These are phyloP conservation scores for Drosophila hawaiiensis DNA, from an alignment of 2,888 invertebrate species.

Conservation along the genomic window DNA sequence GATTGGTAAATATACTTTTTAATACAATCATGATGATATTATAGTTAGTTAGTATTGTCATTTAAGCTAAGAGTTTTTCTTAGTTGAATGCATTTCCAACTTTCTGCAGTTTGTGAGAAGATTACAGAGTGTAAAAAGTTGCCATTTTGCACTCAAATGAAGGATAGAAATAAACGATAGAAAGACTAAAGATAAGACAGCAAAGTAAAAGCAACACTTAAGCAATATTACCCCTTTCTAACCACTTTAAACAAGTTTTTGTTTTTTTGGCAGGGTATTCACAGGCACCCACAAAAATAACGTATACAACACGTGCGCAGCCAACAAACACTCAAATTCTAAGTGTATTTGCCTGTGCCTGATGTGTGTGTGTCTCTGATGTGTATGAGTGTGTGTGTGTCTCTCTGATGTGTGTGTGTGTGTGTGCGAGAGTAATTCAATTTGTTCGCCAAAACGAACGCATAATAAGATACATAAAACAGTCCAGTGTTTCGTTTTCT, in stretches of 20 bases:
- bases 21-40: background rate
- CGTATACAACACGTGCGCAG: constrained; percentile 54
- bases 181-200: no score
- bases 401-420: constrained; percentile 15
- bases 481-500: constrained; percentile 41
- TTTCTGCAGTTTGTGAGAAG: background rate
- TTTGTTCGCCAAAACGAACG: constrained; percentile 67
- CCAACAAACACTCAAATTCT: constrained; percentile 27
- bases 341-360: constrained; percentile 11
- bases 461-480: constrained; percentile 56
- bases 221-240: background rate
- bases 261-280: constrained; percentile 20
- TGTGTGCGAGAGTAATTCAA: constrained; percentile 65
- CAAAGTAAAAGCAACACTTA: background rate
- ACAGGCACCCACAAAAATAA: constrained; percentile 46
- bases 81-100: background rate
- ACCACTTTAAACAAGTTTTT: background rate
- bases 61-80: background rate
- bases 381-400: background rate
- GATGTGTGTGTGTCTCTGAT: constrained; percentile 8
- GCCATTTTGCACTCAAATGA: no score
- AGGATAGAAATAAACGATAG: background rate
- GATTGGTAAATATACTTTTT: background rate
- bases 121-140: background rate
- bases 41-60: background rate